Conservation (phyloP, 2,113 vertebrate species). For the Rousettus leschenaultii region DNA sequence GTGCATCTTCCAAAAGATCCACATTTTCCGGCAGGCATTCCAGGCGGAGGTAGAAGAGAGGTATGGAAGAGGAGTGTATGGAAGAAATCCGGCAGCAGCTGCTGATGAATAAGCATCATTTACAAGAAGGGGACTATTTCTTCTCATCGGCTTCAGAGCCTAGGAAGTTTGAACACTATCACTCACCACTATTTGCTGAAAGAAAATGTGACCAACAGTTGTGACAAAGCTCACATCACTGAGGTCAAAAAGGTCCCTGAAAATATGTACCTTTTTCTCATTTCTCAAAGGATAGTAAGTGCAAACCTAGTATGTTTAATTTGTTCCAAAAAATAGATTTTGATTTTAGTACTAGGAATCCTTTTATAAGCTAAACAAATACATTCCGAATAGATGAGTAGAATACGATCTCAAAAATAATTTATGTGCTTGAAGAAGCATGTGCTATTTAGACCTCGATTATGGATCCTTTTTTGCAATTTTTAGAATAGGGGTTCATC, state of each 20-base stretch:
- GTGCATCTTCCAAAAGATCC: background rate
- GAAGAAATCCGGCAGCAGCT: background rate
- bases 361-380: background rate
- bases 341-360: slow-evolving; percentile 25
- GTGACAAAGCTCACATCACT: background rate
- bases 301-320: background rate
- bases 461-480: background rate
- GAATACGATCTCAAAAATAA: slow-evolving; percentile 7
- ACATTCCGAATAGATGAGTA: background rate
- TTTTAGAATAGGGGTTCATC: background rate
- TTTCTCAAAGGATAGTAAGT: slow-evolving; percentile 37
- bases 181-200: slow-evolving; percentile 15
- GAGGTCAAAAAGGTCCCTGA: background rate
- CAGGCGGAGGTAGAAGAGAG: background rate
- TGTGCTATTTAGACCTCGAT: background rate
- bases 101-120: background rate
- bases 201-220: slow-evolving; percentile 34
- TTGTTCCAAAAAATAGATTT: slow-evolving; percentile 28
- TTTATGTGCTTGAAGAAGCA: background rate
- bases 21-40: background rate
- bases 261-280: background rate
- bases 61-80: background rate
- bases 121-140: background rate
- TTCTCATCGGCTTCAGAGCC: background rate
- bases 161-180: background rate